Evolutionary conservation across 2,113 vertebrate genomes (phyloP).

Genomic region (Amia ocellicauda): DNA sequence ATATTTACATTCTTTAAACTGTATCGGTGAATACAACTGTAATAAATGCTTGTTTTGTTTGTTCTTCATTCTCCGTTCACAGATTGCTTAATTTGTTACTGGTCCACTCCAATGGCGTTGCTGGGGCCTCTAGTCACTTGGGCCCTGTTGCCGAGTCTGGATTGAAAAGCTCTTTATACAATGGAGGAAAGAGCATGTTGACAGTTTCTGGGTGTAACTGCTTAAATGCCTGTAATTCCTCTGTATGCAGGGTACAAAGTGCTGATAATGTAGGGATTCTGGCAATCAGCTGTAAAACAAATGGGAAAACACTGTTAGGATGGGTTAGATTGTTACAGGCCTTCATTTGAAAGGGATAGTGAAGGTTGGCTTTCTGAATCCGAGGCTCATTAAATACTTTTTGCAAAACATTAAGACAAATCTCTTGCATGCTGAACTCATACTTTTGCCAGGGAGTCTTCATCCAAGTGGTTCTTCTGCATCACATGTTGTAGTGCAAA

Average conservation of each 20-base stretch:
- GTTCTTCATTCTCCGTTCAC: constrained; percentile 68
- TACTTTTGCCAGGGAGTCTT: constrained; percentile 94
- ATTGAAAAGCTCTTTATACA: constrained; percentile 99
- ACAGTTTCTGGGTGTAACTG: constrained; percentile 97
- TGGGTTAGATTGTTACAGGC: neutral
- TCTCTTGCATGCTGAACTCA: constrained; percentile 13
- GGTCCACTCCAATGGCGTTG: constrained; percentile 53
- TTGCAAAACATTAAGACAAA: no score
- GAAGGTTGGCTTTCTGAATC: no score
- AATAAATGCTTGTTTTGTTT: constrained; percentile 68
- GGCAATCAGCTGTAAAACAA: constrained; percentile 83
- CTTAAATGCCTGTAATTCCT: constrained; percentile 98
- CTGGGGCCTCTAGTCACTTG: constrained; percentile 77
- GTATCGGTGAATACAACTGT: constrained; percentile 97
- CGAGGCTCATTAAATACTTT: no score
- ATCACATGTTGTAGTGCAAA: constrained; percentile 99
- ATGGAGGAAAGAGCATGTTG: constrained; percentile 93
- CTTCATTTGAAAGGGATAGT: constrained; percentile 3
- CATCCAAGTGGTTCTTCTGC: constrained; percentile 98
- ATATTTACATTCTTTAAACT: constrained; percentile 99
- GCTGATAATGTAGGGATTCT: constrained; percentile 95
- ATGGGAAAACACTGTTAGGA: constrained; percentile 28
- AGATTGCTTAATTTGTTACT: constrained; percentile 67
- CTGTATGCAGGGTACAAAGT: constrained; percentile 95
- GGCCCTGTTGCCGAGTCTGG: constrained; percentile 89